Evolutionary conservation across 2,113 vertebrate genomes (phyloP).

Genomic region (Danionella cerebrum): DNA sequence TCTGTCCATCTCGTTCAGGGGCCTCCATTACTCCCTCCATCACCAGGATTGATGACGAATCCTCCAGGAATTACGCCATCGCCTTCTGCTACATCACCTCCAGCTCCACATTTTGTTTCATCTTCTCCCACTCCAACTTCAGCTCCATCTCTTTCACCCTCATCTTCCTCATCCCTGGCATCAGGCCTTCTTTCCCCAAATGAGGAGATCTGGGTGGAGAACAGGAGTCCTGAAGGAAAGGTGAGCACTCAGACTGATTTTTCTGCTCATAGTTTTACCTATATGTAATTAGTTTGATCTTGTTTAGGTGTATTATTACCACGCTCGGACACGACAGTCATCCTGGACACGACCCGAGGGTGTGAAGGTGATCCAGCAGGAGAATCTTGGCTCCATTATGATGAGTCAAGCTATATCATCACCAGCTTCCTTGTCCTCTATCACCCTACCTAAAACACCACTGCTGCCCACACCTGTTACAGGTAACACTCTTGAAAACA

Average conservation of each 20-base stretch:
- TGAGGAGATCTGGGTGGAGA: conserved; percentile 87
- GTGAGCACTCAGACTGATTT: conserved; percentile 42
- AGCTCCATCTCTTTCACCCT: conserved; percentile 75
- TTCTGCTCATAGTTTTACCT: too few relatives aligned
- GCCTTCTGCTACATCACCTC: too few relatives aligned
- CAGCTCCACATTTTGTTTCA: too few relatives aligned
- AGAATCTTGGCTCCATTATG: conserved; percentile 74
- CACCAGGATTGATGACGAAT: conserved; percentile 76
- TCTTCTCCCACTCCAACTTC: conserved; percentile 70
- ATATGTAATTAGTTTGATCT: not conserved
- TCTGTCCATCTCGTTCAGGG: conserved; percentile 57
- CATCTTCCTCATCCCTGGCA: conserved; percentile 68
- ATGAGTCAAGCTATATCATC: conserved; percentile 69
- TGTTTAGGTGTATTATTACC: conserved; percentile 78
- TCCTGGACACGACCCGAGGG: conserved; percentile 81
- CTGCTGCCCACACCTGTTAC: conserved; percentile 44
- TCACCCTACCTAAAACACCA: conserved; percentile 54
- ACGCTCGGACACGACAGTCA: conserved; percentile 78
- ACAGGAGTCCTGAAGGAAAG: conserved; percentile 85
- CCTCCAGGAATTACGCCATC: conserved; percentile 35
- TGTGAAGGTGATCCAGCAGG: conserved; percentile 83
- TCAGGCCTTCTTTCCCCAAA: too few relatives aligned
- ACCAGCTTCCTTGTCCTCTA: conserved; percentile 60
- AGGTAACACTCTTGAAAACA: not conserved
- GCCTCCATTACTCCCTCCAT: conserved; percentile 84